Evolutionary conservation across 2,113 vertebrate species (phyloP).

Genomic region (Anhinga rufa): DNA sequence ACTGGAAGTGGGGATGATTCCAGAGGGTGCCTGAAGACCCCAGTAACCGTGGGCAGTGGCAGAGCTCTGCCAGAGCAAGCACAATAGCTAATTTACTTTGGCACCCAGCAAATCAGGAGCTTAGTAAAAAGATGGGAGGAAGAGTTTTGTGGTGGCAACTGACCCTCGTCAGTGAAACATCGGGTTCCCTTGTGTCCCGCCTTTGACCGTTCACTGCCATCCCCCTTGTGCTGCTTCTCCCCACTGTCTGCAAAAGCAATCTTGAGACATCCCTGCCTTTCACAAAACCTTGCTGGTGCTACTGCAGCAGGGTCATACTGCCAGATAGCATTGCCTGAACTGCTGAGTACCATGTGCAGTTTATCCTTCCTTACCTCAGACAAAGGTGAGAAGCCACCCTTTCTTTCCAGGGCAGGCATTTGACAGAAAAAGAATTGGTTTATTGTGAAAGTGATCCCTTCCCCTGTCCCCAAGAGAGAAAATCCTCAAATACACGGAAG

Average conservation of each 20-base stretch:
- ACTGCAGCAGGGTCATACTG: not conserved
- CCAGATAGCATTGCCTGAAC: not conserved
- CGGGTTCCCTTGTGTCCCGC: not conserved
- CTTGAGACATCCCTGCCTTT: not conserved
- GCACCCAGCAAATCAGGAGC: not conserved
- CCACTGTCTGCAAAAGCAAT: accelerated
- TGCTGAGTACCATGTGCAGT: not conserved
- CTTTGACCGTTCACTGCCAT: not conserved
- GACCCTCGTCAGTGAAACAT: not conserved
- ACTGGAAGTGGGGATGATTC: not conserved
- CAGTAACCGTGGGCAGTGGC: accelerated
- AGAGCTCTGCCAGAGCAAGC: not conserved
- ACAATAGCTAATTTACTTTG: not conserved
- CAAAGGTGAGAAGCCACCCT: not conserved
- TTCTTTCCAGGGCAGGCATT: not conserved
- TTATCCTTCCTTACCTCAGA: not conserved
- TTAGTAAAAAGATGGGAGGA: not conserved
- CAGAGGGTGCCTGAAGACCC: not conserved
- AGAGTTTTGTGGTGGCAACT: not conserved
- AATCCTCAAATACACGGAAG: not conserved
- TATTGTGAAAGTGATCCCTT: not conserved
- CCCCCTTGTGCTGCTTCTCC: not conserved
- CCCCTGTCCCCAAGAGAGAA: not conserved
- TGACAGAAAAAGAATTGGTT: not conserved
- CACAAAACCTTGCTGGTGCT: not conserved